A percentile compares a stretch with the other conserved stretches of the same genome.
phyloP scores from a whole-genome alignment of 2,113 vertebrate species.

The Rynchops niger region DNA sequence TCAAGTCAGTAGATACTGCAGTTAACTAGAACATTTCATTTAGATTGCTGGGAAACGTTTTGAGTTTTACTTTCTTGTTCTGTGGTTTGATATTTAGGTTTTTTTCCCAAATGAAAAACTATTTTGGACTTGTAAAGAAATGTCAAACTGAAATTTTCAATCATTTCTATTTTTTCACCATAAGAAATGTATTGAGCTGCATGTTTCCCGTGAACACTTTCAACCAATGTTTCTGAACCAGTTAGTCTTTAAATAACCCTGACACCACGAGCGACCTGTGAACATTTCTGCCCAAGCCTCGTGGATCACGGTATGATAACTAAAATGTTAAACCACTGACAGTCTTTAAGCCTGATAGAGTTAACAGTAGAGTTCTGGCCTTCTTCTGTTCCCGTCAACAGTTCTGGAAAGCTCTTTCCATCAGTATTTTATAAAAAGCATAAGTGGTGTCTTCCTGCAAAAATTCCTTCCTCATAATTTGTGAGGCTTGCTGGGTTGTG shows the following conservation, averaged over 20 bases:
- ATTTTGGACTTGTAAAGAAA: not conserved
- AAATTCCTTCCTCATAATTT: not conserved
- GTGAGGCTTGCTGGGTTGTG: not conserved
- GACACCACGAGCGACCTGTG: accelerated
- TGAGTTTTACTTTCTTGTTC: not conserved
- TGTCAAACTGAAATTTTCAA: not conserved
- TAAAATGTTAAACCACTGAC: not conserved
- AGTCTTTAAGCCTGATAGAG: not conserved
- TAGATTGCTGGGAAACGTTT: not conserved
- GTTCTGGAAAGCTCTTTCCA: not conserved
- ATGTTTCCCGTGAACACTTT: not conserved
- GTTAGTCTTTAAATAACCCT: not conserved
- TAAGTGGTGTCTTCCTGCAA: not conserved
- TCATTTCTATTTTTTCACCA: not conserved
- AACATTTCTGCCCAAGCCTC: not conserved
- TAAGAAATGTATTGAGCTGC: not conserved
- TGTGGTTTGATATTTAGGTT: accelerated
- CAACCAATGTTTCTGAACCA: not conserved
- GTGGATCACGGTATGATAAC: accelerated
- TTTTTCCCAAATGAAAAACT: not conserved
- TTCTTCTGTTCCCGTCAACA: not conserved
- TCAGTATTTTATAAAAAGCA: not conserved
- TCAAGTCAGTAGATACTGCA: not conserved
- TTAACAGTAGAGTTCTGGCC: not conserved
- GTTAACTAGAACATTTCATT: not conserved